phyloP scores from a whole-genome alignment of 2,888 invertebrate species.

The Gastracanthus pulcherrimus region DNA sequence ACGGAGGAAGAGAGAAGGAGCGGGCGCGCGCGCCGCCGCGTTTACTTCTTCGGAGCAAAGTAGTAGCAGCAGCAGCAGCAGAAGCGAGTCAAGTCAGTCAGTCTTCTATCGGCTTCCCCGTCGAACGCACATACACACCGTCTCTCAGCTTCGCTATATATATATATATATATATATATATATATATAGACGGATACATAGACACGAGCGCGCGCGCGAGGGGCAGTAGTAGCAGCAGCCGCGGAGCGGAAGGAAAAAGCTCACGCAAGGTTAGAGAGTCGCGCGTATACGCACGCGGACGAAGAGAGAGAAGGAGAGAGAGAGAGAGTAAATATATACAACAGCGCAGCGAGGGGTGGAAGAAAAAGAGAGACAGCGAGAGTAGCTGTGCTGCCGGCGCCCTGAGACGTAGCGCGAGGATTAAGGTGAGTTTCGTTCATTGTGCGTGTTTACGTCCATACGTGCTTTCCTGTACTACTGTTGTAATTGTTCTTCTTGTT shows the following conservation, averaged over 20 bases:
- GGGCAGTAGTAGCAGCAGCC: neutral
- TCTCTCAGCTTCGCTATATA: neutral
- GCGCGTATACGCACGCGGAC: conserved; percentile 10
- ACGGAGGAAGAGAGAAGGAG: neutral
- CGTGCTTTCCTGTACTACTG: neutral
- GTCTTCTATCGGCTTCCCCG: conserved; percentile 32
- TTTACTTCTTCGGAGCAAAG: conserved; percentile 36
- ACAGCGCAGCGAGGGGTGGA: neutral
- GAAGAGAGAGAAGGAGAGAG: neutral
- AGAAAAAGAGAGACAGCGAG: neutral
- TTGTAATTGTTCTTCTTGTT: neutral
- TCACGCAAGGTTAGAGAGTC: conserved; percentile 27
- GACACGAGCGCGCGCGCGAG: neutral
- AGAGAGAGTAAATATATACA: conserved; percentile 16
- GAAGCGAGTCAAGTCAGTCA: too few relatives aligned
- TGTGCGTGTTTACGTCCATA: neutral
- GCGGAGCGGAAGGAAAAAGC: conserved; percentile 28
- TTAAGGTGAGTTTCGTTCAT: conserved; percentile 27
- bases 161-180: neutral
- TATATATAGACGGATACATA: neutral
- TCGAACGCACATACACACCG: neutral
- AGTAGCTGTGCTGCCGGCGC: conserved; percentile 2
- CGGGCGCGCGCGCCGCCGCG: conserved; percentile 35
- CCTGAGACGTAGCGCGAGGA: neutral
- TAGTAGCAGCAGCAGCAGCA: conserved; percentile 30